phyloP scores from a whole-genome alignment of 2,113 vertebrate species.

The Dromaius novaehollandiae region DNA sequence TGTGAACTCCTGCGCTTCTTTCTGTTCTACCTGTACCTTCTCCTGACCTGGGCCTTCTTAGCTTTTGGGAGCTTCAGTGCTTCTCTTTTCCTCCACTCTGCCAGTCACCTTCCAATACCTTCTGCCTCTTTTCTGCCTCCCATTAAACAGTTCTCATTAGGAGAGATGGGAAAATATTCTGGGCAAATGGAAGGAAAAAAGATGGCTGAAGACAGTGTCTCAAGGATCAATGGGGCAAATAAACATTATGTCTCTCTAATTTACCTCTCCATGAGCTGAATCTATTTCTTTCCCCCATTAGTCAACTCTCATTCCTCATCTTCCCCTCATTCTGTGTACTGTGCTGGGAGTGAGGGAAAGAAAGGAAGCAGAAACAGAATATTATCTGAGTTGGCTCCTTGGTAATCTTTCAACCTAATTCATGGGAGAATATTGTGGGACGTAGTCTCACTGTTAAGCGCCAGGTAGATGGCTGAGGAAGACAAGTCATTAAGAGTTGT shows the following conservation, averaged over 20 bases:
- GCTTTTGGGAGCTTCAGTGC: neutral
- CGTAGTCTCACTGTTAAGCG: neutral
- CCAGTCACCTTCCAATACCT: neutral
- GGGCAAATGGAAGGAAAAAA: neutral
- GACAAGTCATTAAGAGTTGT: neutral
- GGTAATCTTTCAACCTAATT: neutral
- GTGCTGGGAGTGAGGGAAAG: neutral
- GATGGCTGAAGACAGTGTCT: neutral
- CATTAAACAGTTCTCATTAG: neutral
- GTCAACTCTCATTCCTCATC: neutral
- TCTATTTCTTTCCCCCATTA: neutral
- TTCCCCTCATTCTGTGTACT: neutral
- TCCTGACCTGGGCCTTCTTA: neutral
- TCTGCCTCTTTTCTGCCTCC: neutral
- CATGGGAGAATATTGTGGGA: neutral
- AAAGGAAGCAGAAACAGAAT: neutral
- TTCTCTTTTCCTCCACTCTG: neutral
- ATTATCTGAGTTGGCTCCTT: neutral
- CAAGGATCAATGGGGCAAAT: neutral
- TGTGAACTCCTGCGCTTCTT: neutral
- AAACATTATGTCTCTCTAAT: neutral
- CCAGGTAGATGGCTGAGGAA: neutral
- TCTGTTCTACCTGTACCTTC: neutral
- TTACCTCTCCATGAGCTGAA: neutral
- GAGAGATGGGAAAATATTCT: neutral